Percentiles rank a stretch among this genome's conserved stretches.
These are phyloP conservation scores for Alouatta palliata DNA, from an alignment of 2,113 vertebrate genomes.

Conservation along the genomic window DNA sequence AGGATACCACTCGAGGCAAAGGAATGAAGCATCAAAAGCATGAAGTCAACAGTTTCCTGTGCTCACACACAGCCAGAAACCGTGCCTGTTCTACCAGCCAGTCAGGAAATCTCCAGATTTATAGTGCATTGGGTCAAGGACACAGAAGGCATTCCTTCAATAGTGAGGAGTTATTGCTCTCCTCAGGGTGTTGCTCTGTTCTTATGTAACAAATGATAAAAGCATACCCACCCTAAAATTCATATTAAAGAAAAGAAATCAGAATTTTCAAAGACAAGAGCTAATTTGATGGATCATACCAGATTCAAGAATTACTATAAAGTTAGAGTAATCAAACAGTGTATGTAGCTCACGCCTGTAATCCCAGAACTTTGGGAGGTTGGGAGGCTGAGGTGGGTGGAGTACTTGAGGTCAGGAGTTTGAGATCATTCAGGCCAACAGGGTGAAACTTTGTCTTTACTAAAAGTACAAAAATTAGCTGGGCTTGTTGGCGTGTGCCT, in stretches of 20 bases:
- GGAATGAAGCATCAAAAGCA: fast-evolving
- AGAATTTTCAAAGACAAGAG: neutral
- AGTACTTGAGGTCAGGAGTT: too few species aligned
- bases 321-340: neutral
- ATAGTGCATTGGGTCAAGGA: fast-evolving
- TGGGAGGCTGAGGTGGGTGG: too few species aligned
- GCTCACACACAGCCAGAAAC: neutral
- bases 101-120: neutral
- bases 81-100: neutral
- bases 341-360: too few species aligned
- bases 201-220: neutral
- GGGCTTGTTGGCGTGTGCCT: too few species aligned
- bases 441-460: too few species aligned
- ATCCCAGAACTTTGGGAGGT: too few species aligned
- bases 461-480: too few species aligned
- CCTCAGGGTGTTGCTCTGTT: neutral
- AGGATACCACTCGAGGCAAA: neutral
- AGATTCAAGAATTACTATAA: neutral
- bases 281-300: neutral
- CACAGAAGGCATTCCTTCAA: neutral
- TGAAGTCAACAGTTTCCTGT: neutral
- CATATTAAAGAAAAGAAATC: neutral
- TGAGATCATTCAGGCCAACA: too few species aligned
- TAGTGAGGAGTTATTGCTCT: neutral
- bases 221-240: neutral